Conservation (phyloP, 2,888 invertebrate species). For the Mactromeris polynyma region DNA sequence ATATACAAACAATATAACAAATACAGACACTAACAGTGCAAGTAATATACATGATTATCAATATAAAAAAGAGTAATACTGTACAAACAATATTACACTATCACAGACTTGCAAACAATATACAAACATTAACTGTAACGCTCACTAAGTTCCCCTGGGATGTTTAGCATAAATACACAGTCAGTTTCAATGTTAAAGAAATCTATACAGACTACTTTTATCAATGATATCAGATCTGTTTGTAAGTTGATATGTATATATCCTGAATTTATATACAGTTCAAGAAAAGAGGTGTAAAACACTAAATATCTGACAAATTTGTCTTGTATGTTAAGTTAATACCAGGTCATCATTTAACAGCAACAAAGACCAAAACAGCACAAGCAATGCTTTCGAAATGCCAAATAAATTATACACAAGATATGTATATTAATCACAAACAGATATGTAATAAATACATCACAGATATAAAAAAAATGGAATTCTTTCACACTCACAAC, state of each 20-base stretch:
- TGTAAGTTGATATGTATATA: not conserved
- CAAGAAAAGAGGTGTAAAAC: not conserved
- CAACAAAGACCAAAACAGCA: not conserved
- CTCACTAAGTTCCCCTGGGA: not conserved
- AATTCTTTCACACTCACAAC: not conserved
- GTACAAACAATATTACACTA: conserved; percentile 39
- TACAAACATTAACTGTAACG: not conserved
- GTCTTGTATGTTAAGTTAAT: not conserved
- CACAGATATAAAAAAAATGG: not conserved
- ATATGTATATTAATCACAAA: not conserved
- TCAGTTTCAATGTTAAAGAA: not conserved
- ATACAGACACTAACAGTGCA: conserved; percentile 6
- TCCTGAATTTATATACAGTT: not conserved
- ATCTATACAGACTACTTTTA: not conserved
- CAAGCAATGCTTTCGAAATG: conserved; percentile 12
- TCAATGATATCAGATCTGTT: not conserved
- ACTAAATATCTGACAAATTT: not conserved
- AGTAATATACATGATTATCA: conserved; percentile 29
- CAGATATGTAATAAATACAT: not conserved
- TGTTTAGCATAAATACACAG: not conserved
- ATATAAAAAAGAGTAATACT: conserved; percentile 30
- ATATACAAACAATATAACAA: not conserved
- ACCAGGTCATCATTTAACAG: not conserved
- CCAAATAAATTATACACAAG: not conserved
- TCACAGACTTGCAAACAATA: conserved; percentile 27